phyloP scores from a whole-genome alignment of 1,140 invertebrate genomes.

The Brachionus rotundiformis region DNA sequence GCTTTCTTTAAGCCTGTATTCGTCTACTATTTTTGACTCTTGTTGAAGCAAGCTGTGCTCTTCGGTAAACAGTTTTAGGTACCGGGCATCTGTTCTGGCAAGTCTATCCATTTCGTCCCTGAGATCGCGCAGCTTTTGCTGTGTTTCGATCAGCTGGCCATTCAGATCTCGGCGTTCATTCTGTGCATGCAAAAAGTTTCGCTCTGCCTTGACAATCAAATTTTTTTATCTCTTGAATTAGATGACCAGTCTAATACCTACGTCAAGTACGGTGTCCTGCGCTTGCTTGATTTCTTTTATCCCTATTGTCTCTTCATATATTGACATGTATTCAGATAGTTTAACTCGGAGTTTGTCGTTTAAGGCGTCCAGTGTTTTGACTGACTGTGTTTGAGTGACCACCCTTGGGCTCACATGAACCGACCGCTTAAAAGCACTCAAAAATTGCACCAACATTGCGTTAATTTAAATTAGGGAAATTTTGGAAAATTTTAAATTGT shows the following conservation, averaged over 20 bases:
- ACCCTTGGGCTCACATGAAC: background rate
- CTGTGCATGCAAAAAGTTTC: slow-evolving; percentile 69
- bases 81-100: slow-evolving; percentile 71
- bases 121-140: slow-evolving; percentile 70
- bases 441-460: background rate
- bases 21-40: slow-evolving; percentile 59
- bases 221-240: background rate
- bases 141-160: slow-evolving; percentile 66
- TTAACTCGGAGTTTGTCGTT: slow-evolving; percentile 23
- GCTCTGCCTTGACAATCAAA: slow-evolving; percentile 60
- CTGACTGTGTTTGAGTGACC: background rate
- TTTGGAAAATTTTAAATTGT: background rate
- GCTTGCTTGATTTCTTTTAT: slow-evolving; percentile 64
- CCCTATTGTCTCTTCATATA: slow-evolving; percentile 66
- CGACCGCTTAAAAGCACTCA: background rate
- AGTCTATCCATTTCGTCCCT: slow-evolving; percentile 72
- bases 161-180: slow-evolving; percentile 68
- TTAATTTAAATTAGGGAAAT: background rate
- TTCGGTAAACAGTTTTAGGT: slow-evolving; percentile 68
- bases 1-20: slow-evolving; percentile 62
- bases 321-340: slow-evolving; percentile 54
- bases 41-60: slow-evolving; percentile 64
- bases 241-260: slow-evolving; percentile 53
- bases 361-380: background rate
- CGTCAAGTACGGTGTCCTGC: slow-evolving; percentile 63